Evolutionary conservation across 2,888 invertebrate species (phyloP), one percentile per base, ranked within the genome.

Genomic region (Camptogramma bilineatum): DNA sequence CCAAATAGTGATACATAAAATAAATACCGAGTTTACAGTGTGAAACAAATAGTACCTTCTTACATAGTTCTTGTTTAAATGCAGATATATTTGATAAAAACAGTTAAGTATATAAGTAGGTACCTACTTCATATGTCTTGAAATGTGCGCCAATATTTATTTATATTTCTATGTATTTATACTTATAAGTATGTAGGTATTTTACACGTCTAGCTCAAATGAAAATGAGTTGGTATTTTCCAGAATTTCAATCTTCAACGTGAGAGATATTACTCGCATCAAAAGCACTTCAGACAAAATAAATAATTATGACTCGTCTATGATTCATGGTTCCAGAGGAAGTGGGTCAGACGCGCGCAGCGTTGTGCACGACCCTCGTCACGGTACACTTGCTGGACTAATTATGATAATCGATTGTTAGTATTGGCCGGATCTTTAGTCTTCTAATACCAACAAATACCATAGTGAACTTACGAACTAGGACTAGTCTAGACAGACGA

Each of bases 291-390:
- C 47, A 60, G 60, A 52, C 31, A 47, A 28, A 56, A 56, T 60
- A 50, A n/a, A 50, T 54, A 48, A 50, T 34, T 39, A 44, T 19
- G 58, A 39, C 50, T 31, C 53, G 44, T 31, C 58, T 58, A 54
- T 64, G 52, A 64, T 62, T 69, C 64, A 71, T 28, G 59, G 47
- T 39, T 71, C 52, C 62, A 51, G 59, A 59, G 44, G 61, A 67
- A 68, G 48, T 66, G 50, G 64, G 68, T 64, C 62, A 63, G 58
- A 68, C 57, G 64, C 58, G 58, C 61, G 52, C 59, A 67, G 65
- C 55, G 52, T 47, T 63, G 58, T 64, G 34, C 65, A 60, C 50
- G 57, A 64, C 62, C 56, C 52, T 66, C 52, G 62, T 60, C 57
- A 50, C 67, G 54, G 54, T 59, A 57, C 63, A 55, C 46, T 28